These are phyloP conservation scores for Turritopsis rubra DNA, from an alignment of 30 jellyfish, hydroid and myxozoan genomes.

Conservation along the genomic window DNA sequence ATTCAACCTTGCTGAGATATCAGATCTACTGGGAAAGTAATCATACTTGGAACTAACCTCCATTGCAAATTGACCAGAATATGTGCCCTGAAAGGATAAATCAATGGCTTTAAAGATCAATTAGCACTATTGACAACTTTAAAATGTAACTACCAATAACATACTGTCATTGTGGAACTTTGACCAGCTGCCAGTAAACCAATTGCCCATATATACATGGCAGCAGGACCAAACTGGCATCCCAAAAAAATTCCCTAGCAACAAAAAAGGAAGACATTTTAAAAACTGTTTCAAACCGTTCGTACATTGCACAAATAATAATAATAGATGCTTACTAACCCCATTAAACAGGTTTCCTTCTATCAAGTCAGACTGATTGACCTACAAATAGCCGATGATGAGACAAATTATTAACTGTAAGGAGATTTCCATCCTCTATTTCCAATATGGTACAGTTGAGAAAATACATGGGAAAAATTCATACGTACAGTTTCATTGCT, in stretches of 20 bases:
- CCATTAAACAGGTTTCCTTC: constrained; percentile 82
- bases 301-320: neutral
- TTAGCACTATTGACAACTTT: neutral
- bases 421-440: too few relatives aligned
- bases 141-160: neutral
- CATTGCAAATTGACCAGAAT: constrained; percentile 98
- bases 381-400: neutral
- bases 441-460: neutral
- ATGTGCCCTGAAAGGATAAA: constrained; percentile 69
- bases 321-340: constrained; percentile 29
- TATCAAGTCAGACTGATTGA: constrained; percentile 48
- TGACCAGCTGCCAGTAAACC: constrained; percentile 97
- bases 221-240: constrained; percentile 70
- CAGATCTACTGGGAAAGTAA: neutral
- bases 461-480: neutral
- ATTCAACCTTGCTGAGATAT: neutral
- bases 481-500: constrained; percentile 20
- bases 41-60: constrained; percentile 89
- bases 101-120: neutral
- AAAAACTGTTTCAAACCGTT: too few relatives aligned
- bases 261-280: neutral
- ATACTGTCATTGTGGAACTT: constrained; percentile 93
- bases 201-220: constrained; percentile 96
- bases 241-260: constrained; percentile 90
- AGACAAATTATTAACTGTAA: neutral